phyloP scores from a whole-genome alignment of 2,113 vertebrate genomes.

The Potamarius usumacintae region DNA sequence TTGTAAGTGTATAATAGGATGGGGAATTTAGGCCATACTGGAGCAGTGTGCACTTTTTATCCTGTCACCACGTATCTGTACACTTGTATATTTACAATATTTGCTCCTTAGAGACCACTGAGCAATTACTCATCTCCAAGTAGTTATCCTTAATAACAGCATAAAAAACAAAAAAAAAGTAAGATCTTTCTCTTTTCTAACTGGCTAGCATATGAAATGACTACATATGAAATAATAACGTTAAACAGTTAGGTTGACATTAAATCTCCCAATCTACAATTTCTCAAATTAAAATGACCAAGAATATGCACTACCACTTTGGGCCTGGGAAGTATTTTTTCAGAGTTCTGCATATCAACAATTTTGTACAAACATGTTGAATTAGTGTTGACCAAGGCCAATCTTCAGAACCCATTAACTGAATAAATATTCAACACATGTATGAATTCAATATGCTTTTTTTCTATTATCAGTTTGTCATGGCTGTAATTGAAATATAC shows the following conservation, averaged over 20 bases:
- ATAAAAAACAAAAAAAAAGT: not conserved
- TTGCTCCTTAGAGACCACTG: not conserved
- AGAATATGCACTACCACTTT: not conserved
- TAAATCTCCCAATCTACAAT: not conserved
- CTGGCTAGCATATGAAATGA: not conserved
- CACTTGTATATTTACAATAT: not conserved
- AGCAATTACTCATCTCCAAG: not conserved
- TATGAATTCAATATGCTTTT: not conserved
- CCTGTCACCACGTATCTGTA: not conserved
- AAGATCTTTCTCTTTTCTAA: not conserved
- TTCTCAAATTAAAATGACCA: not conserved
- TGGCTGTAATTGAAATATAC: not conserved
- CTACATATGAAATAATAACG: not conserved
- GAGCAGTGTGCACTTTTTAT: slow-evolving; percentile 7
- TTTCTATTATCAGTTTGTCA: not conserved
- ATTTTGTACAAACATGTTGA: not conserved
- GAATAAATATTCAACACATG: not conserved
- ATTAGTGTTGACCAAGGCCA: too few species aligned
- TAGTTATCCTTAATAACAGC: not conserved
- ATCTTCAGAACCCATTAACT: not conserved
- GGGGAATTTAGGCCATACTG: slow-evolving; percentile 32
- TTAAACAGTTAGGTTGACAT: not conserved
- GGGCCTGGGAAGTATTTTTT: not conserved
- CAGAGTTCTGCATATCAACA: not conserved
- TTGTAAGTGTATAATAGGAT: slow-evolving; percentile 48